phyloP scores from a whole-genome alignment of 2,888 invertebrate genomes.

The Notodonta dromedarius region DNA sequence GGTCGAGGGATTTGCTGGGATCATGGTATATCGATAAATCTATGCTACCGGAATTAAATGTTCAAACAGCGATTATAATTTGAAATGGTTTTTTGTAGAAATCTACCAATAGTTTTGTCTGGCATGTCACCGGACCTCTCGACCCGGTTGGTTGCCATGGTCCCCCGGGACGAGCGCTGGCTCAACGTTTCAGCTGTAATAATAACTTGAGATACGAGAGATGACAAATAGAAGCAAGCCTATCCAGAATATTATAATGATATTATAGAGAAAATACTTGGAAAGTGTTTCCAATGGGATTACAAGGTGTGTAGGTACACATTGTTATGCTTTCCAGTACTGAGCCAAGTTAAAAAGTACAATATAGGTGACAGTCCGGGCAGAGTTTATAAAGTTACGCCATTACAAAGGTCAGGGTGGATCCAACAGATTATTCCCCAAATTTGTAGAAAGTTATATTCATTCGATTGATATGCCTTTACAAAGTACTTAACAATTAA shows the following conservation, averaged over 20 bases:
- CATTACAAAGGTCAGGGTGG: too few relatives aligned
- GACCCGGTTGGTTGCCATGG: constrained; percentile 26
- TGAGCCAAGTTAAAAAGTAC: too few relatives aligned
- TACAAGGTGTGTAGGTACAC: too few relatives aligned
- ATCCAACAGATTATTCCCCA: too few relatives aligned
- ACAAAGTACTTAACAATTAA: too few relatives aligned
- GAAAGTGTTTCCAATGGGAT: background rate
- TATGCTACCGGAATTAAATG: background rate
- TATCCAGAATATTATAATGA: background rate
- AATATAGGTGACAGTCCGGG: too few relatives aligned
- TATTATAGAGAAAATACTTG: background rate
- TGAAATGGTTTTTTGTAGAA: too few relatives aligned
- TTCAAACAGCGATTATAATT: background rate
- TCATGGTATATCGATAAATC: background rate
- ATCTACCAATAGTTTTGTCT: background rate
- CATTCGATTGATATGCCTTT: too few relatives aligned
- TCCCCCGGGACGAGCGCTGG: constrained; percentile 1
- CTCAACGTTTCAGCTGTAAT: background rate
- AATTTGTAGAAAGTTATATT: too few relatives aligned
- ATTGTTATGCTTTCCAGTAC: too few relatives aligned
- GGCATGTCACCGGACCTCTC: constrained; percentile 21
- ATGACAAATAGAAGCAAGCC: background rate
- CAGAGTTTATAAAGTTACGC: too few relatives aligned
- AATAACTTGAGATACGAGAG: constrained; percentile 1
- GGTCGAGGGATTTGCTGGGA: background rate